Conservation (phyloP, 2,888 invertebrate genomes). For the Odontomyia ornata region DNA sequence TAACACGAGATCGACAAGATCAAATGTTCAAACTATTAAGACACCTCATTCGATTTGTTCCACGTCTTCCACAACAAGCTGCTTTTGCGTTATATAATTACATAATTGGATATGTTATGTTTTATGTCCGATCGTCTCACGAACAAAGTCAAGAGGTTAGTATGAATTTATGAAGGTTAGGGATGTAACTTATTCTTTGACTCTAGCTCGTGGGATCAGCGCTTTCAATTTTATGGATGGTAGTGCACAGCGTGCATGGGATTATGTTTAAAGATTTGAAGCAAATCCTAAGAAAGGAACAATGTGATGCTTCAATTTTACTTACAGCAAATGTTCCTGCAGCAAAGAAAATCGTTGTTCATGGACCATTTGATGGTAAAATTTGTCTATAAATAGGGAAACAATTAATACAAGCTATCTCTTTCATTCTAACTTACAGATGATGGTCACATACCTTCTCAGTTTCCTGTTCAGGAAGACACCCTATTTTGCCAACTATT, state of each 20-base stretch:
- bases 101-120: constrained; percentile 99
- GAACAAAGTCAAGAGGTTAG: constrained; percentile 87
- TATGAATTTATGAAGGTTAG: neutral
- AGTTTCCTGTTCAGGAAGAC: constrained; percentile 98
- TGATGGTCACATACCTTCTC: constrained; percentile 95
- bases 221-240: constrained; percentile 96
- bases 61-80: constrained; percentile 93
- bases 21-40: constrained; percentile 92
- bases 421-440: constrained; percentile 67
- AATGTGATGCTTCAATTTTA: constrained; percentile 97
- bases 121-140: constrained; percentile 95
- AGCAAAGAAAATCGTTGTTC: constrained; percentile 98
- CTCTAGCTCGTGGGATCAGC: constrained; percentile 87
- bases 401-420: neutral
- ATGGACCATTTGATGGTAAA: constrained; percentile 73
- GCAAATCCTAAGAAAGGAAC: constrained; percentile 97
- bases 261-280: constrained; percentile 99
- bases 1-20: constrained; percentile 93
- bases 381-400: no score
- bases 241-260: constrained; percentile 97
- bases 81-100: constrained; percentile 99
- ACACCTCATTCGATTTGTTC: constrained; percentile 91
- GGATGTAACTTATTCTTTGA: neutral
- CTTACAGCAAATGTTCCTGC: constrained; percentile 99
- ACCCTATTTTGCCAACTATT: constrained; percentile 95